Conservation (phyloP, 2,797 vertebrate species). For the Peromyscus aztecus region DNA sequence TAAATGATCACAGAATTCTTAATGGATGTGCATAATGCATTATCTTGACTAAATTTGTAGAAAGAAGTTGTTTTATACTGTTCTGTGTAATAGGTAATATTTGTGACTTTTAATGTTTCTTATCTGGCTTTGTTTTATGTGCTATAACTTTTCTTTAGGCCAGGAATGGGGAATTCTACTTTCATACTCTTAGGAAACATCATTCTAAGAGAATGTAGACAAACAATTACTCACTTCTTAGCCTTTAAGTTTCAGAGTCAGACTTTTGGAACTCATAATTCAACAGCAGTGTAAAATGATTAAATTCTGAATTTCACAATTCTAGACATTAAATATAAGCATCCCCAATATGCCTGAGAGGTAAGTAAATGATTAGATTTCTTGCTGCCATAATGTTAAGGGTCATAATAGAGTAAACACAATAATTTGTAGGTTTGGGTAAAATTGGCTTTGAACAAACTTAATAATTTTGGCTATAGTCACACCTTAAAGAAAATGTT, state of each 20-base stretch:
- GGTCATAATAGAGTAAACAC: neutral
- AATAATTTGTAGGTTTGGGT: neutral
- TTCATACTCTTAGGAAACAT: neutral
- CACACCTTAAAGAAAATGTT: neutral
- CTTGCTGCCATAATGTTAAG: neutral
- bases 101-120: neutral
- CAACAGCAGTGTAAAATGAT: neutral
- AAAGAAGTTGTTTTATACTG: neutral
- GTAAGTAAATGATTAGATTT: neutral
- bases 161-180: neutral
- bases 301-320: neutral
- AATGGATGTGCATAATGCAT: neutral
- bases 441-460: neutral
- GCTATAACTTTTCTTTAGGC: neutral
- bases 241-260: neutral
- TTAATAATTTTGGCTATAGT: neutral
- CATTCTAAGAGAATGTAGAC: neutral
- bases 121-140: neutral
- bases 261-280: neutral
- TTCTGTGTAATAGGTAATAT: neutral
- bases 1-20: neutral
- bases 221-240: neutral
- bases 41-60: neutral
- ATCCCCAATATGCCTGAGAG: neutral
- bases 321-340: slow-evolving; percentile 26